phyloP scores from a whole-genome alignment of 2,797 vertebrate genomes.

The Manis crassicaudata region DNA sequence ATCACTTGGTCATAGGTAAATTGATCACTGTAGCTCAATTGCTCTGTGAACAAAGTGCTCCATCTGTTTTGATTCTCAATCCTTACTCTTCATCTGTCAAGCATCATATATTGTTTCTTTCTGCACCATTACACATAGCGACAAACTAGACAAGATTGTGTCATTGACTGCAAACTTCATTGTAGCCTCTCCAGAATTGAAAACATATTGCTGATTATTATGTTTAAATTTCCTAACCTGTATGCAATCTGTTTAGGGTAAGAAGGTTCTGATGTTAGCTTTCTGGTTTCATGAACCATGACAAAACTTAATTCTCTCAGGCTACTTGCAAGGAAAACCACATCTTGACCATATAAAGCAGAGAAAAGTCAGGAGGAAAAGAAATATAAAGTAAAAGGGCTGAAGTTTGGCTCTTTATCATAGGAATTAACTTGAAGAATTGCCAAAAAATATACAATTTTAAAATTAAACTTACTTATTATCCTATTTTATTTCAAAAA shows the following conservation, averaged over 20 bases:
- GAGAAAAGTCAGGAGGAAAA: not conserved
- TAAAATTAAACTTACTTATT: not conserved
- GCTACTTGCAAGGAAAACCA: not conserved
- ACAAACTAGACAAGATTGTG: constrained; percentile 40
- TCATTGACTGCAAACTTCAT: constrained; percentile 35
- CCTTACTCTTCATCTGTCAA: constrained; percentile 24
- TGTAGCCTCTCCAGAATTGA: constrained; percentile 19
- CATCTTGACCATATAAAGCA: not conserved
- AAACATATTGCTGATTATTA: constrained; percentile 49
- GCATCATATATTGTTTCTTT: constrained; percentile 1
- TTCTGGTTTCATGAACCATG: constrained; percentile 8
- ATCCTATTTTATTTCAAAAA: not conserved
- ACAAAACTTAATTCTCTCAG: constrained; percentile 20
- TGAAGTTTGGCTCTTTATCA: not conserved
- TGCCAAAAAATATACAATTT: not conserved
- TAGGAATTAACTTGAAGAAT: constrained; percentile 3
- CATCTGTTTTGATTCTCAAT: constrained; percentile 9
- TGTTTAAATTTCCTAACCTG: constrained; percentile 51
- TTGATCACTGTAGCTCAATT: not conserved
- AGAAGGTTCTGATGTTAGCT: not conserved
- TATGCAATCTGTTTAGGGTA: not conserved
- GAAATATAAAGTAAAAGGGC: not conserved
- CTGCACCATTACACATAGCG: not conserved
- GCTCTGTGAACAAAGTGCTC: constrained; percentile 25
- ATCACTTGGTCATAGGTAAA: not conserved